Percentiles rank a stretch among this genome's conserved stretches.
Evolutionary conservation across 2,113 vertebrate species (phyloP).

Genomic region (Monarcha castaneiventris): DNA sequence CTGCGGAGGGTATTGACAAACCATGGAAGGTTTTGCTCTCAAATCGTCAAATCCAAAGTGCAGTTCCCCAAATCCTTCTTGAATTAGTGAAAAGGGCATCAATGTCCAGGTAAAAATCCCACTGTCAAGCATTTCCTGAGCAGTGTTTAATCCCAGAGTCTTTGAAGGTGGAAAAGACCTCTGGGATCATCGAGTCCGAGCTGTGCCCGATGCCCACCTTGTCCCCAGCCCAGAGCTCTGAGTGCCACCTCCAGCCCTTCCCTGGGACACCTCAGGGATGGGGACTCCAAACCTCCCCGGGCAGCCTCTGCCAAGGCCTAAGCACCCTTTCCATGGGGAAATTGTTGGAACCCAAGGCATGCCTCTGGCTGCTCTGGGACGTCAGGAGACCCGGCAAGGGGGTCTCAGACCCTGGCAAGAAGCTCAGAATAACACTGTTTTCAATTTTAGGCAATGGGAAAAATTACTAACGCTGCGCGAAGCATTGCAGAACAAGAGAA

Average conservation of each 20-base stretch:
- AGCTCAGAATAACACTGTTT: no score
- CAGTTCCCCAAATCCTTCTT: background rate
- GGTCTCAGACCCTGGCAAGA: no score
- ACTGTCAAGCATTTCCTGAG: background rate
- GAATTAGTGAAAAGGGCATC: background rate
- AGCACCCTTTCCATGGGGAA: background rate
- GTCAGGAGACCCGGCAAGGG: no score
- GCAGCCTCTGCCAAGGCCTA: background rate
- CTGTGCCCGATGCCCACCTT: accelerated
- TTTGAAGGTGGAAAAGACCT: background rate
- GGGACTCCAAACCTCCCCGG: background rate
- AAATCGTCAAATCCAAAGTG: background rate
- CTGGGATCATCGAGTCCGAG: accelerated
- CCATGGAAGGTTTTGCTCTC: background rate
- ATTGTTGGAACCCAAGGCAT: background rate
- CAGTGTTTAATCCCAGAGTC: background rate
- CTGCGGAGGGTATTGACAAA: background rate
- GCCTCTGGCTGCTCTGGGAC: no score
- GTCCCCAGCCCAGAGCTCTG: background rate
- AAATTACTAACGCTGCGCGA: no score
- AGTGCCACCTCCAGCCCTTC: background rate
- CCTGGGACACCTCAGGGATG: background rate
- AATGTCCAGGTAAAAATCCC: background rate
- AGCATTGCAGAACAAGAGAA: no score
- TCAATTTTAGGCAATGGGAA: no score